phyloP scores from a whole-genome alignment of 2,797 vertebrate genomes.

The Pantherophis vulpinus region DNA sequence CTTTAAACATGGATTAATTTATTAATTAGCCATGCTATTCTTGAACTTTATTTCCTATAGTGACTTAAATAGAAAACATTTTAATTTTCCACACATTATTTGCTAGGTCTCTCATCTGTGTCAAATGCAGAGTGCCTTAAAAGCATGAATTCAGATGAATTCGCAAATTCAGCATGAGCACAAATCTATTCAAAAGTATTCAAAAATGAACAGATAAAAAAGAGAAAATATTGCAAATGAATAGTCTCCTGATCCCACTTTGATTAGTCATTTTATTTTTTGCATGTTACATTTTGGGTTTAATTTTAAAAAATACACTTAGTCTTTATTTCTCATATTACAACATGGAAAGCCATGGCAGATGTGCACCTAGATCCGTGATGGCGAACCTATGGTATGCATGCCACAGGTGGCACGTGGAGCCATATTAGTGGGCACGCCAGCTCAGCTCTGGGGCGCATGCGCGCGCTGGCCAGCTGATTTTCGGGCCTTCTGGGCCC shows the following conservation, averaged over 20 bases:
- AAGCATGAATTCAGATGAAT: background rate
- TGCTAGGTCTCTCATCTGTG: background rate
- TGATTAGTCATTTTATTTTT: background rate
- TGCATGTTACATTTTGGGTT: background rate
- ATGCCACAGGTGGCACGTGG: no score
- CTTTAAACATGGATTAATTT: background rate
- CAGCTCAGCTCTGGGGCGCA: no score
- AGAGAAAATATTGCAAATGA: background rate
- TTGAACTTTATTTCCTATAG: background rate
- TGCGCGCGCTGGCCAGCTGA: no score
- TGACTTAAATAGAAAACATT: constrained; percentile 14
- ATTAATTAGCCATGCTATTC: background rate
- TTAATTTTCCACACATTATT: constrained; percentile 9
- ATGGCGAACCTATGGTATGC: no score
- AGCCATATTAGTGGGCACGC: no score
- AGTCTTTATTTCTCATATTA: background rate
- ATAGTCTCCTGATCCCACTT: background rate
- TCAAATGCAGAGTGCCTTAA: background rate
- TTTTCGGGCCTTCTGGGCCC: no score
- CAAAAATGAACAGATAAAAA: background rate
- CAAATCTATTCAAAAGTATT: background rate
- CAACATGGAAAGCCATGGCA: background rate
- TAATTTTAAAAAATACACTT: background rate
- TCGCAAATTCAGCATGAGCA: background rate
- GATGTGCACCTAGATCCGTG: background rate